phyloP scores from a whole-genome alignment of 2,113 vertebrate genomes.

The Sander vitreus region DNA sequence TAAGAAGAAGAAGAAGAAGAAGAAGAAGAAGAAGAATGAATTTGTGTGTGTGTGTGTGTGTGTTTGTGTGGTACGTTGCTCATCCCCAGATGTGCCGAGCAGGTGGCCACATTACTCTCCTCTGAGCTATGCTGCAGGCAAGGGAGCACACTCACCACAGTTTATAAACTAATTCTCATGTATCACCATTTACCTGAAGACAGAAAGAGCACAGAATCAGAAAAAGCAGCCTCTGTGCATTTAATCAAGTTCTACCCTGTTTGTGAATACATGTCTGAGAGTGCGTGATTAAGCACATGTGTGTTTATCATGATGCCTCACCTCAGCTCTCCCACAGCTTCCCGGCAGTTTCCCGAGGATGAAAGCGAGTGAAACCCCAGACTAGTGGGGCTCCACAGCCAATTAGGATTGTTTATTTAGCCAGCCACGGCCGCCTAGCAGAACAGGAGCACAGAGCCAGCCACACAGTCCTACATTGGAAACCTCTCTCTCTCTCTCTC shows the following conservation, averaged over 20 bases:
- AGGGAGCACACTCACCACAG: constrained; percentile 18
- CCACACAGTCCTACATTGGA: constrained; percentile 83
- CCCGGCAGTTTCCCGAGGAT: constrained; percentile 83
- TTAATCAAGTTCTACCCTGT: constrained; percentile 33
- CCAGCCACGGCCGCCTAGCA: constrained; percentile 81
- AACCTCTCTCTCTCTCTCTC: constrained; percentile 77
- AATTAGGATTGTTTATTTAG: constrained; percentile 94
- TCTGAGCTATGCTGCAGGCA: constrained; percentile 38
- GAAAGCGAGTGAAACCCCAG: constrained; percentile 86
- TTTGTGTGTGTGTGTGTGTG: not conserved
- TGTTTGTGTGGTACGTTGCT: constrained; percentile 10
- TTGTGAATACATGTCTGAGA: constrained; percentile 17
- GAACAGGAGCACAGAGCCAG: constrained; percentile 83
- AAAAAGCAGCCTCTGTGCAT: constrained; percentile 23
- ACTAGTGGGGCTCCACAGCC: constrained; percentile 94
- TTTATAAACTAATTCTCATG: constrained; percentile 25
- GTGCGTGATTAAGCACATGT: constrained; percentile 77
- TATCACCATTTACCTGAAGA: constrained; percentile 43
- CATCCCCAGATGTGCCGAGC: constrained; percentile 65
- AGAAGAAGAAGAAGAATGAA: not conserved
- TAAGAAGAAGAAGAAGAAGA: not conserved
- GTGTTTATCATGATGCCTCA: constrained; percentile 83
- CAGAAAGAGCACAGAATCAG: constrained; percentile 18
- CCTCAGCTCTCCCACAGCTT: constrained; percentile 84
- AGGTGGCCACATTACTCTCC: constrained; percentile 64